phyloP scores from a whole-genome alignment of 2,797 vertebrate species.

The Pyrocephalus nanus region DNA sequence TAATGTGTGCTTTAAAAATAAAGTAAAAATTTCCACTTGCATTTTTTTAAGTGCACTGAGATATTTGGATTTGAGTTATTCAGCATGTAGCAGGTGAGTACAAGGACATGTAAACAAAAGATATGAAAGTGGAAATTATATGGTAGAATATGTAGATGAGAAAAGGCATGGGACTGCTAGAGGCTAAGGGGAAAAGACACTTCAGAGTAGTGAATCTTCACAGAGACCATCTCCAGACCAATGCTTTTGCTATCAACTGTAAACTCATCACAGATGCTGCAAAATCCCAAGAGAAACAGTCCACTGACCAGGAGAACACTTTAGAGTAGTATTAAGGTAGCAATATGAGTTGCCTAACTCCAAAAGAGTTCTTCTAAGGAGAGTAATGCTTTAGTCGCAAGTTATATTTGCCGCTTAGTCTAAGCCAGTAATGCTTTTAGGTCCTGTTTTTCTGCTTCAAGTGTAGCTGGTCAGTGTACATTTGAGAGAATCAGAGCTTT shows the following conservation, averaged over 20 bases:
- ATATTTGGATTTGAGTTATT: not conserved
- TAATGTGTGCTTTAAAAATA: not conserved
- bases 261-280: not conserved
- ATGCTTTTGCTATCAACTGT: not conserved
- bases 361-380: not conserved
- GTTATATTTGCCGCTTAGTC: not conserved
- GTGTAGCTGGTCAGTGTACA: not conserved
- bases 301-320: not conserved
- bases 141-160: not conserved
- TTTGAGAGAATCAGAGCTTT: not conserved
- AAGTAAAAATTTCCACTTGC: not conserved
- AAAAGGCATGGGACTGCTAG: not conserved
- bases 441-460: not conserved
- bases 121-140: not conserved
- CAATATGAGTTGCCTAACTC: not conserved
- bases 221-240: not conserved
- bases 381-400: not conserved
- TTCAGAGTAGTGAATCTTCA: not conserved
- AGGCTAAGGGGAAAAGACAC: not conserved
- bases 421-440: not conserved
- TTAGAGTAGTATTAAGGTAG: not conserved
- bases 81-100: not conserved
- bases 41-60: not conserved
- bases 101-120: not conserved
- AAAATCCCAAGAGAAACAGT: fast-evolving